Evolutionary conservation across 2,113 vertebrate genomes (phyloP).

Genomic region (human (Homo sapiens)): GRCh38 chr18:52409001-52409500

Average conservation of each 20-base stretch:
- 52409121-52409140: neutral
- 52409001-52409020: neutral
- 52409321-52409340: neutral
- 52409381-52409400: neutral
- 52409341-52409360: neutral
- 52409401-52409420: neutral
- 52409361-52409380: neutral
- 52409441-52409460: neutral
- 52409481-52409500: slow-evolving; percentile 5
- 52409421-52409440: neutral
- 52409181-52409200: neutral
- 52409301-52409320: neutral
- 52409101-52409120: neutral
- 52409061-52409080: slow-evolving; percentile 37
- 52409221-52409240: neutral
- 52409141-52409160: neutral
- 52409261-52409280: neutral
- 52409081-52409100: slow-evolving; percentile 43
- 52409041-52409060: slow-evolving; percentile 2
- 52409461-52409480: neutral
- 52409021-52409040: neutral
- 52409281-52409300: neutral
- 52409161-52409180: neutral
- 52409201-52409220: neutral
- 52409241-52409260: neutral